Evolutionary conservation across 1,140 invertebrate species (phyloP).

Genomic region (Drosophila pallidifrons): DNA sequence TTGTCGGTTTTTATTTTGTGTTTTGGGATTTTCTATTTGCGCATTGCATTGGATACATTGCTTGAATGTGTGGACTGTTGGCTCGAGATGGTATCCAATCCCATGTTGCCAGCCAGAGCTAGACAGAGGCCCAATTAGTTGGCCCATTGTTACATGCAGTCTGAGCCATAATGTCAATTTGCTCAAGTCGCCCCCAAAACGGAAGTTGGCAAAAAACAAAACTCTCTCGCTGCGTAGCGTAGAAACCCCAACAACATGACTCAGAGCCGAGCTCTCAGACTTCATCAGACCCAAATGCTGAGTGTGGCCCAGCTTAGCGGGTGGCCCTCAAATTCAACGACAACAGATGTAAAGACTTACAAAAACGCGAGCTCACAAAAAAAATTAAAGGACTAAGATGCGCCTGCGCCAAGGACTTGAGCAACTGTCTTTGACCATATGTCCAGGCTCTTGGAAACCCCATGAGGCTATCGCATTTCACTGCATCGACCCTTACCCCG

Average conservation of each 20-base stretch:
- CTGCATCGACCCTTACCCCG: slow-evolving; percentile 2
- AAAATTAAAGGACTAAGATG: slow-evolving; percentile 17
- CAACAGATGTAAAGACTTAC: slow-evolving; percentile 77
- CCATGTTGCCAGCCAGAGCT: slow-evolving; percentile 26
- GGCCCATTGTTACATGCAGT: slow-evolving; percentile 60
- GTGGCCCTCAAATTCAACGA: slow-evolving; percentile 49
- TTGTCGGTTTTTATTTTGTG: slow-evolving; percentile 28
- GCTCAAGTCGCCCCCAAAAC: slow-evolving; percentile 64
- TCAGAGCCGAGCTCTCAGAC: slow-evolving; percentile 34
- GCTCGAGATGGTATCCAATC: slow-evolving; percentile 28
- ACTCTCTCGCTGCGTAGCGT: slow-evolving; percentile 34
- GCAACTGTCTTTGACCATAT: slow-evolving; percentile 72
- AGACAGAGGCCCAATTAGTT: slow-evolving; percentile 75
- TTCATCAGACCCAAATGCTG: too few species aligned
- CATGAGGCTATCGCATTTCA: slow-evolving; percentile 73
- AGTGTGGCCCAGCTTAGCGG: slow-evolving; percentile 28
- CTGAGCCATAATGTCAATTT: slow-evolving; percentile 79
- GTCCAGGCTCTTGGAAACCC: slow-evolving; percentile 53
- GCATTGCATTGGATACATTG: slow-evolving; percentile 51
- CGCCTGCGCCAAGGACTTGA: slow-evolving; percentile 63
- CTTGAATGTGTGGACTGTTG: slow-evolving; percentile 31
- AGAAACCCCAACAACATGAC: slow-evolving; percentile 75
- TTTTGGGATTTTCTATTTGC: slow-evolving; percentile 79
- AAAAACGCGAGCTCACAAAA: slow-evolving; percentile 29
- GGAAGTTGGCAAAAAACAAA: slow-evolving; percentile 71